Conservation (phyloP, 2,113 vertebrate species). For the Oceanodroma tethys region DNA sequence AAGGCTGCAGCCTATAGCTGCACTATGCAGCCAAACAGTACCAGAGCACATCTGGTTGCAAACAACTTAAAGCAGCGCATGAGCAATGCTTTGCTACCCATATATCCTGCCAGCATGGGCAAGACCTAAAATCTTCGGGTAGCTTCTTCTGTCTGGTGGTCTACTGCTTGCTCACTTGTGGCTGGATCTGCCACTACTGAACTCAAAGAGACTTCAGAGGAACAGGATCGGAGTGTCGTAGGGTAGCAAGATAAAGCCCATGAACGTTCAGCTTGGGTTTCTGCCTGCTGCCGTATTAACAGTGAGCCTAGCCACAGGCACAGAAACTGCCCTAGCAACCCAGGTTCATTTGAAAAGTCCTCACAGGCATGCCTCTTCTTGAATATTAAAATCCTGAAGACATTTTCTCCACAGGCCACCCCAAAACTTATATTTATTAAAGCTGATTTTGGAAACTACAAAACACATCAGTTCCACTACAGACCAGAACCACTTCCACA, state of each 20-base stretch:
- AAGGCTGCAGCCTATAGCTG: neutral
- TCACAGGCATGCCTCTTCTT: neutral
- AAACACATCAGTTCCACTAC: neutral
- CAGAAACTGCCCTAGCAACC: neutral
- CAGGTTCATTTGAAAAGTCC: neutral
- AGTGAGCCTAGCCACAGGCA: neutral
- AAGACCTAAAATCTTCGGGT: neutral
- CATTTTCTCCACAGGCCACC: neutral
- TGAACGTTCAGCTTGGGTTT: neutral
- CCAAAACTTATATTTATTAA: slow-evolving; percentile 28
- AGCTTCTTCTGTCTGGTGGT: neutral
- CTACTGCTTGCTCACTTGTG: neutral
- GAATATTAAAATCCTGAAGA: neutral
- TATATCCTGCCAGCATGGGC: neutral
- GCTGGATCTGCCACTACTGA: neutral
- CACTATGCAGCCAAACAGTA: neutral
- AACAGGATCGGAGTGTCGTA: neutral
- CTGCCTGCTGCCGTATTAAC: neutral
- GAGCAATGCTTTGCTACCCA: neutral
- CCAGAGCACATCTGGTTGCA: neutral
- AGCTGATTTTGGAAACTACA: slow-evolving; percentile 31
- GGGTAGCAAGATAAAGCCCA: neutral
- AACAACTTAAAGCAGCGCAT: neutral
- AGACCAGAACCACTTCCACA: slow-evolving; percentile 47
- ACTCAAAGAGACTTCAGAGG: neutral